phyloP scores from a whole-genome alignment of 2,888 invertebrate genomes.

The Lasioglossum morio region DNA sequence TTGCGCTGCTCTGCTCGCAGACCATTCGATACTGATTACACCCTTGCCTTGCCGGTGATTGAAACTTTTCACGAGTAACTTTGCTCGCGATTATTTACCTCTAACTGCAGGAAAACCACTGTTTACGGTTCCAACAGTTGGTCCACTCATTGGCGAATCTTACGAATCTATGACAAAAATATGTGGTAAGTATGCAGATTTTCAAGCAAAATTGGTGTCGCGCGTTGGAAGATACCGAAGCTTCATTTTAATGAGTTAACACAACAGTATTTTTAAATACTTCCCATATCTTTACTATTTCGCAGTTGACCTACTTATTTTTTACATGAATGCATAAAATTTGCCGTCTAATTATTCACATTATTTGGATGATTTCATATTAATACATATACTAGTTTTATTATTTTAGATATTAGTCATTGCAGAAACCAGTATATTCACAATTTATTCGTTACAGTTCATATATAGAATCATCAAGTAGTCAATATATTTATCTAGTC shows the following conservation, averaged over 20 bases:
- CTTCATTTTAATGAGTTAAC: neutral
- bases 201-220: too few species aligned
- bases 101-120: neutral
- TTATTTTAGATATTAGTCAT: too few species aligned
- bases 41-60: neutral
- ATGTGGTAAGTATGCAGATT: neutral
- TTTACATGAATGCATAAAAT: neutral
- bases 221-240: neutral
- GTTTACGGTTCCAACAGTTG: neutral
- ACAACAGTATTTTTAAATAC: neutral
- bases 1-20: neutral
- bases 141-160: neutral
- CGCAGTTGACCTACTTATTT: too few species aligned
- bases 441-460: too few species aligned
- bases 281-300: neutral
- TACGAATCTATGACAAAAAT: neutral
- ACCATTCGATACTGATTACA: constrained; percentile 41
- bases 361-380: too few species aligned
- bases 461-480: too few species aligned
- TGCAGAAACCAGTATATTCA: too few species aligned
- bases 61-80: neutral
- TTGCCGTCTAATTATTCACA: neutral
- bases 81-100: neutral
- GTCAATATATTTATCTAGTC: too few species aligned
- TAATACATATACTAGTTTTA: too few species aligned